Base-by-base conservation (phyloP, 2,113 vertebrate species). In the Gasterosteus aculeatus region DNA sequence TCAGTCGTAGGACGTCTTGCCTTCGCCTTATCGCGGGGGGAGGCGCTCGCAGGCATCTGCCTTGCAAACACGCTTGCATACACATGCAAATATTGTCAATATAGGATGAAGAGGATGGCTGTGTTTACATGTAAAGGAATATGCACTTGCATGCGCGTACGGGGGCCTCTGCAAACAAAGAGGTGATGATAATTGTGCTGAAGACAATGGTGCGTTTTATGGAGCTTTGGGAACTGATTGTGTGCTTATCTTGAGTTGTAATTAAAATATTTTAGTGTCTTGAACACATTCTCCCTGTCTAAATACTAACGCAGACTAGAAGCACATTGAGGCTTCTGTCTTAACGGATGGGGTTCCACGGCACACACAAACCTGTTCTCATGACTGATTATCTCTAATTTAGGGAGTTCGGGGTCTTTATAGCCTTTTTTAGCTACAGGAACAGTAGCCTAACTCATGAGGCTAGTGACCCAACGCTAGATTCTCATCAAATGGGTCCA, bases 221-320 rank as follows among this genome's bases (percentile, higher is more conserved):
- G 53, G 83, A 85, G 75, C 80, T 84, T 82, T 88, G 67, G 80
- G 67, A 49, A 81, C 73, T 78, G 65, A 58, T 64, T 85, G 76
- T 81, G 84, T 81, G 78, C 67, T 72, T 81, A 90, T 89, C 86
- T 89, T 72, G 49, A 73, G 72, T 89, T 91, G 92, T 92, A 93
- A 93, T 93, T 93, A 91, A 92, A 81, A 64, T 60, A 82, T 85
- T 89, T 85, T 44, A 77, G 73, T 84, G 80, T 87, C 88, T 46
- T 31, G 78, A 88, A 78, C 74, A 61, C n/a, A 65, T 77, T 57
- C 16, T 63, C 68, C 70, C 64, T 71, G 74, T 86, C 86, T 77
- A 80, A 87, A 89, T 91, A 77, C 65, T 73, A 78, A 72, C 75
- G 73, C 65, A 56, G 53, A 73, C 58, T 67, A 79, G 76, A 79